Conservation (phyloP, 1,140 invertebrate species). For the Trichonephila inaurata region DNA sequence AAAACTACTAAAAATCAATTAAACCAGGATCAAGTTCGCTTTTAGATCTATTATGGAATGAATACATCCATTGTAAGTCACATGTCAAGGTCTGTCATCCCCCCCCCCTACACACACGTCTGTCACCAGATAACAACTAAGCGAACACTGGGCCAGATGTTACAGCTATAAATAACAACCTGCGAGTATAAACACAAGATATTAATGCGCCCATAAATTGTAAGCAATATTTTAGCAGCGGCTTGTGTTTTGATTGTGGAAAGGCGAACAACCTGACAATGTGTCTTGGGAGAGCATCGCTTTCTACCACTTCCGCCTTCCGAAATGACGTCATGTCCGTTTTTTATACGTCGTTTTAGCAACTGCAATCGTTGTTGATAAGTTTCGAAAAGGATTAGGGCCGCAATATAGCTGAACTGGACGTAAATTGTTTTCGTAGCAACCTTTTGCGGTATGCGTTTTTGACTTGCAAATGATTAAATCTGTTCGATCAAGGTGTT, state of each 20-base stretch:
- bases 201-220: slow-evolving; percentile 21
- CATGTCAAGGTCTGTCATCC: background rate
- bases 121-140: slow-evolving; percentile 24
- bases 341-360: background rate
- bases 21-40: background rate
- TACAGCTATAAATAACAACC: slow-evolving; percentile 18
- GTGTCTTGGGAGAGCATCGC: background rate
- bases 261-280: slow-evolving; percentile 5
- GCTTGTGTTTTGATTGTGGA: background rate
- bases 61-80: background rate
- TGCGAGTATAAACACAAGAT: slow-evolving; percentile 10
- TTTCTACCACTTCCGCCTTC: slow-evolving; percentile 16
- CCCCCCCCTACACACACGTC: background rate
- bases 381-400: too few relatives aligned
- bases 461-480: too few relatives aligned
- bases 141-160: background rate
- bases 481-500: too few relatives aligned
- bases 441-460: too few relatives aligned
- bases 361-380: too few relatives aligned
- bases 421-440: too few relatives aligned
- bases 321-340: background rate
- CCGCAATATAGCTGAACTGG: too few relatives aligned
- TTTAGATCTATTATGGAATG: background rate
- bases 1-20: slow-evolving; percentile 9
- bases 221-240: background rate